Evolutionary conservation across 2,113 vertebrate species (phyloP).

Genomic region (Pteronura brasiliensis): DNA sequence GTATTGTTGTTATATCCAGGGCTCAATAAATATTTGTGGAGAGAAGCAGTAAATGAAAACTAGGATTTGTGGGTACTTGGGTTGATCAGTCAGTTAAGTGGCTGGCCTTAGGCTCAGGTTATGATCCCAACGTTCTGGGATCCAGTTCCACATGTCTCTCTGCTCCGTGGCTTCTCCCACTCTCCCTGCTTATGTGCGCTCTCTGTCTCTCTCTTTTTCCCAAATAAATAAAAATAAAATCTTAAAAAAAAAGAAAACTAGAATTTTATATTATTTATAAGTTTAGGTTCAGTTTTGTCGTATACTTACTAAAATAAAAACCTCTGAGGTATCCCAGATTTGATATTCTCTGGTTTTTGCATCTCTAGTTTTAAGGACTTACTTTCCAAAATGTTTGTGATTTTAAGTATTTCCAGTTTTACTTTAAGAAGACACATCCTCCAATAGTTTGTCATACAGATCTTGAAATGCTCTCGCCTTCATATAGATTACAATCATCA

Average conservation of each 20-base stretch:
- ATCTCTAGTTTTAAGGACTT: not conserved
- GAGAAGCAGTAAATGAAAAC: not conserved
- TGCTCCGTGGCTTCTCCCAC: too few species aligned
- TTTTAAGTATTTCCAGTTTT: not conserved
- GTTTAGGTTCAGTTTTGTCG: not conserved
- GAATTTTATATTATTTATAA: not conserved
- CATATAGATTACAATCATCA: not conserved
- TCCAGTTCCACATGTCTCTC: too few species aligned
- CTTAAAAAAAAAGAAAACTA: not conserved
- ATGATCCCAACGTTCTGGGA: too few species aligned
- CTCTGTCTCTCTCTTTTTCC: too few species aligned
- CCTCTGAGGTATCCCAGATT: not conserved
- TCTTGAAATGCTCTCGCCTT: not conserved
- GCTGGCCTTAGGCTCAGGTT: too few species aligned
- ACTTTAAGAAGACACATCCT: not conserved
- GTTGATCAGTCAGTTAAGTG: too few species aligned
- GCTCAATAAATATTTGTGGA: not conserved
- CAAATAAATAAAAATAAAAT: too few species aligned
- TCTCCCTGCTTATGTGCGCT: too few species aligned
- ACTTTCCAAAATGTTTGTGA: not conserved
- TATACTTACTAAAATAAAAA: constrained; percentile 12
- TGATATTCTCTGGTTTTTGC: not conserved
- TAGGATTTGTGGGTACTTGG: not conserved
- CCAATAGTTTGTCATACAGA: not conserved
- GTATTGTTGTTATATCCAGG: not conserved